Evolutionary conservation across 2,113 vertebrate genomes (phyloP).

Genomic region (Heterotis niloticus): DNA sequence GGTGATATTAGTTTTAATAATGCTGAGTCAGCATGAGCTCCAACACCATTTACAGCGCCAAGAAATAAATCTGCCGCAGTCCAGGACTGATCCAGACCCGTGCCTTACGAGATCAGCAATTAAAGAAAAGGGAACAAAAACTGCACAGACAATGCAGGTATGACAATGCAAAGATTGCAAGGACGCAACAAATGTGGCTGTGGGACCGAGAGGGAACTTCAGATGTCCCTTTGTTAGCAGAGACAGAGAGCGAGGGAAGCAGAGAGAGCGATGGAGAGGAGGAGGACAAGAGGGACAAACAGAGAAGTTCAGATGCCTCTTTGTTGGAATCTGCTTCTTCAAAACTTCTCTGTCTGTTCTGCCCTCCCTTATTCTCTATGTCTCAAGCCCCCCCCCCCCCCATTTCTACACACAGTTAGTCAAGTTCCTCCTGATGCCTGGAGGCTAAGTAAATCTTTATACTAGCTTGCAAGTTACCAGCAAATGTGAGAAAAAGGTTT

Average conservation of each 20-base stretch:
- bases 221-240: background rate
- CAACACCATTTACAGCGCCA: background rate
- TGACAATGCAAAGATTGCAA: background rate
- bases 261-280: too few species aligned
- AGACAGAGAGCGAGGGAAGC: background rate
- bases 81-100: background rate
- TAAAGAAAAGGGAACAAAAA: background rate
- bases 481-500: background rate
- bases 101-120: background rate
- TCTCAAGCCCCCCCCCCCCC: background rate
- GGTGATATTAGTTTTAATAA: constrained; percentile 17
- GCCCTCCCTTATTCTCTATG: background rate
- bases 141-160: constrained; percentile 11
- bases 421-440: background rate
- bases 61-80: background rate
- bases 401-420: background rate
- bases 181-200: background rate
- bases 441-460: constrained; percentile 16
- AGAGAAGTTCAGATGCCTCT: constrained; percentile 4
- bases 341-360: background rate
- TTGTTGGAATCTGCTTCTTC: background rate
- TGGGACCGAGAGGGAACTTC: background rate
- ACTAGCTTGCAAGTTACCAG: background rate
- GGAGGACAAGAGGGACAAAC: too few species aligned
- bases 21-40: background rate